Conservation (phyloP, 2,797 vertebrate species). For the Argyrosomus regius region DNA sequence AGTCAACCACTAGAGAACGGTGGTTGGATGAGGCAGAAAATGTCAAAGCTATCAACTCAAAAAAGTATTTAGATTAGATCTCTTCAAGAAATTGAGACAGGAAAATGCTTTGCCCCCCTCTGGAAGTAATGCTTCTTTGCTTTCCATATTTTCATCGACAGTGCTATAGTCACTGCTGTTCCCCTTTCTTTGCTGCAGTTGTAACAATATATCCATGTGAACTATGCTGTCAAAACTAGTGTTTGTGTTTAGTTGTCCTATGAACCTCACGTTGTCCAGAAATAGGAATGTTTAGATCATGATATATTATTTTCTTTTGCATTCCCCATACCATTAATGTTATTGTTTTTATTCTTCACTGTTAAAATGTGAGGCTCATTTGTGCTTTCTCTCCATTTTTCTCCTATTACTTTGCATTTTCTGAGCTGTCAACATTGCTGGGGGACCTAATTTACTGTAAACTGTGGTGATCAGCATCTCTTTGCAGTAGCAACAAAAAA, state of each 20-base stretch:
- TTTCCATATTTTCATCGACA: background rate
- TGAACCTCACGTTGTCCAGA: background rate
- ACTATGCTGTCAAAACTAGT: background rate
- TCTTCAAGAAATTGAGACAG: background rate
- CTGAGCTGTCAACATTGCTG: slow-evolving; percentile 21
- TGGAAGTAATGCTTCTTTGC: background rate
- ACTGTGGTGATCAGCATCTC: slow-evolving; percentile 25
- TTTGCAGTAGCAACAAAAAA: background rate
- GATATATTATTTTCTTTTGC: background rate
- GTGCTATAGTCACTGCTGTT: background rate
- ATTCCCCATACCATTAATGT: background rate
- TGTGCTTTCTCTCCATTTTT: background rate
- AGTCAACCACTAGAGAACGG: background rate
- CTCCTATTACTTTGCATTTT: slow-evolving; percentile 21
- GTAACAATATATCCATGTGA: slow-evolving; percentile 5
- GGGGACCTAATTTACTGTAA: slow-evolving; percentile 12
- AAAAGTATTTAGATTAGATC: background rate
- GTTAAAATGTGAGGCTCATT: background rate
- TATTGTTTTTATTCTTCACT: background rate
- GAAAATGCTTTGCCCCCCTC: no score
- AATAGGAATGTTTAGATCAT: background rate
- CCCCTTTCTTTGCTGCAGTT: background rate
- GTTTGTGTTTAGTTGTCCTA: background rate
- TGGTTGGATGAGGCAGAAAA: background rate
- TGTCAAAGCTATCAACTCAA: background rate